Conservation (phyloP, 2,888 invertebrate genomes). For the Pristionchus arcanus region DNA sequence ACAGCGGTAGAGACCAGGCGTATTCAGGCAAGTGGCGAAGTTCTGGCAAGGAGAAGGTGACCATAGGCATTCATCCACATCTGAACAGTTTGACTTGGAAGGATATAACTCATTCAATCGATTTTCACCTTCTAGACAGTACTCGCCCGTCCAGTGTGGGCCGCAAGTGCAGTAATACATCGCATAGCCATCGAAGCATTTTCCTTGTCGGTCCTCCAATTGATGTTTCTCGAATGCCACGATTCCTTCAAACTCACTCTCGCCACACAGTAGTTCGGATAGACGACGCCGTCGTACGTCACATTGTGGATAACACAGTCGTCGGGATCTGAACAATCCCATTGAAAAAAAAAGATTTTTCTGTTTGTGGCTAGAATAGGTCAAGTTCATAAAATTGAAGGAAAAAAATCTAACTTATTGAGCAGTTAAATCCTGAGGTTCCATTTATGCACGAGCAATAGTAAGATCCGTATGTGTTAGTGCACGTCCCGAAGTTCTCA, state of each 20-base stretch:
- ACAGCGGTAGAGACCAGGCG: constrained; percentile 1
- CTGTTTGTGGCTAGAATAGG: too few species aligned
- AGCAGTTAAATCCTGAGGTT: constrained; percentile 21
- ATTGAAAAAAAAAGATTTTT: too few species aligned
- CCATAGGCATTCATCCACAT: constrained; percentile 16
- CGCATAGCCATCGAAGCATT: constrained; percentile 32
- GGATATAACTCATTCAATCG: too few species aligned
- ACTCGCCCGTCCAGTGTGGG: constrained; percentile 4
- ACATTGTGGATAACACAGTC: background rate
- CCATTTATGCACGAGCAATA: constrained; percentile 20
- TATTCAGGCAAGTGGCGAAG: constrained; percentile 45
- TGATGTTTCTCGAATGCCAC: background rate
- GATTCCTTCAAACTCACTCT: background rate
- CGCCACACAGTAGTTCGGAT: constrained; percentile 8
- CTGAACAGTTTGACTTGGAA: background rate
- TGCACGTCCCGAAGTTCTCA: constrained; percentile 14
- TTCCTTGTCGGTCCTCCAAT: constrained; percentile 10
- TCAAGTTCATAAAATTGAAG: background rate
- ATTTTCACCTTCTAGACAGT: constrained; percentile 34
- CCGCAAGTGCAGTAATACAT: constrained; percentile 22
- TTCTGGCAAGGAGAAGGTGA: background rate
- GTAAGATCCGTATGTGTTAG: constrained; percentile 14
- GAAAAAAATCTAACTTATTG: background rate
- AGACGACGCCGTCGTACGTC: background rate
- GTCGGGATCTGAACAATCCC: constrained; percentile 41